Conservation (phyloP, 2,888 invertebrate genomes). For the Lomographa bimaculata region DNA sequence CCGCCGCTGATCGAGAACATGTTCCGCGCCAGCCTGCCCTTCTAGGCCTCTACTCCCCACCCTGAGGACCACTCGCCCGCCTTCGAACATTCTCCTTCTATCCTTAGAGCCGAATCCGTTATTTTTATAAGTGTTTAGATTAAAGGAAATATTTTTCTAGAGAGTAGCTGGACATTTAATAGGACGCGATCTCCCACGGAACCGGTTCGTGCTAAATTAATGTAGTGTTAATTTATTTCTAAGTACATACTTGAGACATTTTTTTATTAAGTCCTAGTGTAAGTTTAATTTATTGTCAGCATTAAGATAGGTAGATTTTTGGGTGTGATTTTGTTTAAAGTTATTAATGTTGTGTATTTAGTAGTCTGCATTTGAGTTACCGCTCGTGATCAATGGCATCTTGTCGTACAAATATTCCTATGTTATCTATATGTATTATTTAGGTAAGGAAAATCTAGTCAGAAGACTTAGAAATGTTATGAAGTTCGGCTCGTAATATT, state of each 20-base stretch:
- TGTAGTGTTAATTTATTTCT: slow-evolving; percentile 40
- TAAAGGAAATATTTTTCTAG: slow-evolving; percentile 78
- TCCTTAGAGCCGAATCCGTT: slow-evolving; percentile 74
- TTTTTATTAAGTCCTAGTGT: slow-evolving; percentile 61
- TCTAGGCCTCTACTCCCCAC: slow-evolving; percentile 80
- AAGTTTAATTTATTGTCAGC: slow-evolving; percentile 78
- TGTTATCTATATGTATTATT: slow-evolving; percentile 81
- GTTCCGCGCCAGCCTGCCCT: slow-evolving; percentile 97
- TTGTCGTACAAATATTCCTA: slow-evolving; percentile 84
- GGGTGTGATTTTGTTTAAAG: slow-evolving; percentile 77
- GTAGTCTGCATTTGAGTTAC: slow-evolving; percentile 83
- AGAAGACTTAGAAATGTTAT: slow-evolving; percentile 80
- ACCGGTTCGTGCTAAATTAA: slow-evolving; percentile 68
- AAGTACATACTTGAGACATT: slow-evolving; percentile 58
- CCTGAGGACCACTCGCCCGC: slow-evolving; percentile 76
- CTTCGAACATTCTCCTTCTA: slow-evolving; percentile 66
- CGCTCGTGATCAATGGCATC: slow-evolving; percentile 83
- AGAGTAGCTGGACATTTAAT: slow-evolving; percentile 66
- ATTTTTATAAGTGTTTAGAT: slow-evolving; percentile 79
- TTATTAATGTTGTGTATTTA: slow-evolving; percentile 72
- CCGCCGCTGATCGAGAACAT: slow-evolving; percentile 97
- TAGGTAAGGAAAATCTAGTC: slow-evolving; percentile 82
- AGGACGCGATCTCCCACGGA: slow-evolving; percentile 78
- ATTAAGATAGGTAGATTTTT: slow-evolving; percentile 59
- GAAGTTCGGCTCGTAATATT: slow-evolving; percentile 71